Evolutionary conservation across 2,888 invertebrate species (phyloP).

Genomic region (Hydraecia micacea): DNA sequence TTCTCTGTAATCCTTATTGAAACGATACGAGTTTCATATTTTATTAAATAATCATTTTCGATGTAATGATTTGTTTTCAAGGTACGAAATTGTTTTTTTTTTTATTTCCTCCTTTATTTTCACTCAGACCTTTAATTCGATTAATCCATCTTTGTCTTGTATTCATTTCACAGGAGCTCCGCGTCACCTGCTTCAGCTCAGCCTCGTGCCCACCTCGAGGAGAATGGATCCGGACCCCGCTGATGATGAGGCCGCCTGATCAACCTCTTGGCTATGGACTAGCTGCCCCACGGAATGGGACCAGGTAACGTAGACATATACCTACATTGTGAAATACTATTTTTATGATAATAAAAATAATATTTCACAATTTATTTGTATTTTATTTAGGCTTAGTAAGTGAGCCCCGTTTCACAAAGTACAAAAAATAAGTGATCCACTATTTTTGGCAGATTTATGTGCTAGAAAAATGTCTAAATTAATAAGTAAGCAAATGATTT

Average conservation of each 20-base stretch:
- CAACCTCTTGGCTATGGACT: constrained; percentile 92
- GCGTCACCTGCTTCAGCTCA: constrained; percentile 92
- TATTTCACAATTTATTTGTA: too few species aligned
- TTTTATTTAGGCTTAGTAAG: neutral
- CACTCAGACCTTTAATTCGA: neutral
- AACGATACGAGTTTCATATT: neutral
- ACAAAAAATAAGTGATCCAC: too few species aligned
- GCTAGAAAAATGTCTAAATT: neutral
- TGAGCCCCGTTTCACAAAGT: neutral
- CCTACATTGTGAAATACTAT: neutral
- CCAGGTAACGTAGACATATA: constrained; percentile 49
- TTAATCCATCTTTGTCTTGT: neutral
- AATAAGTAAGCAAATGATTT: neutral
- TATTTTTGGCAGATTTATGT: neutral
- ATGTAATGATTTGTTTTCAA: neutral
- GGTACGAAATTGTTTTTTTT: neutral
- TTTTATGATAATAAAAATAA: neutral
- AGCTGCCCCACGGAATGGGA: constrained; percentile 91
- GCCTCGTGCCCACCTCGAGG: constrained; percentile 92
- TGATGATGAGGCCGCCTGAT: constrained; percentile 91
- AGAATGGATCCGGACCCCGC: constrained; percentile 93
- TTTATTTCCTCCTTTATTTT: neutral
- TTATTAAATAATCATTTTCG: too few species aligned
- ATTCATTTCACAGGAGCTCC: constrained; percentile 88
- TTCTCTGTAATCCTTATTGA: neutral